Conservation (phyloP, 2,113 vertebrate species). For the Lichenostomus cassidix region DNA sequence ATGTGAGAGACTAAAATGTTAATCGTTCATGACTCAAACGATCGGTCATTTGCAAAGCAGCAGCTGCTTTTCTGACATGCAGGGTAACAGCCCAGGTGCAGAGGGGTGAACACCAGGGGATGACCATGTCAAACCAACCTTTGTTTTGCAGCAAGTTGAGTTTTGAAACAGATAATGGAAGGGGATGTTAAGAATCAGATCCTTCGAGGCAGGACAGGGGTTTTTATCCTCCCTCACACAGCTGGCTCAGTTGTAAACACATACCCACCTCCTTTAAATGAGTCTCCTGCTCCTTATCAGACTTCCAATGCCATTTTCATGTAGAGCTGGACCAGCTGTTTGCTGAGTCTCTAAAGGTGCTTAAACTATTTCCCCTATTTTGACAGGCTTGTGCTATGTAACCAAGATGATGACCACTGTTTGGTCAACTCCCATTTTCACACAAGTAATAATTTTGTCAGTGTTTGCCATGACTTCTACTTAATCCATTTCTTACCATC, state of each 20-base stretch:
- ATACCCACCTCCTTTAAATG: background rate
- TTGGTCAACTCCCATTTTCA: background rate
- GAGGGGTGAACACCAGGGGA: background rate
- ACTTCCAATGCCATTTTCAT: background rate
- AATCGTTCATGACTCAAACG: background rate
- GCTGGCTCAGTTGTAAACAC: background rate
- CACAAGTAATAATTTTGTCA: background rate
- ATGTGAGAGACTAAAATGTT: background rate
- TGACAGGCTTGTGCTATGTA: background rate
- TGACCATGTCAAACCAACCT: background rate
- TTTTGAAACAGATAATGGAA: background rate
- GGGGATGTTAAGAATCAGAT: background rate
- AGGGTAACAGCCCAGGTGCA: background rate
- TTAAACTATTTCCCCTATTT: background rate
- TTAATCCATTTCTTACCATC: background rate
- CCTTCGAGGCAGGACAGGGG: accelerated
- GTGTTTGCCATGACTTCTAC: background rate
- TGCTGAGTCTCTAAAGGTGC: background rate
- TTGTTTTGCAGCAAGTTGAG: accelerated
- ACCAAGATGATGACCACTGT: background rate
- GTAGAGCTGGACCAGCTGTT: background rate
- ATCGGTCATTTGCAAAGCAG: accelerated
- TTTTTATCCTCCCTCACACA: background rate
- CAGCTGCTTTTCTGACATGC: background rate
- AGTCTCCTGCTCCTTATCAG: background rate